Conservation (phyloP, 1,140 invertebrate species). For the Zeugodacus cucurbitae region DNA sequence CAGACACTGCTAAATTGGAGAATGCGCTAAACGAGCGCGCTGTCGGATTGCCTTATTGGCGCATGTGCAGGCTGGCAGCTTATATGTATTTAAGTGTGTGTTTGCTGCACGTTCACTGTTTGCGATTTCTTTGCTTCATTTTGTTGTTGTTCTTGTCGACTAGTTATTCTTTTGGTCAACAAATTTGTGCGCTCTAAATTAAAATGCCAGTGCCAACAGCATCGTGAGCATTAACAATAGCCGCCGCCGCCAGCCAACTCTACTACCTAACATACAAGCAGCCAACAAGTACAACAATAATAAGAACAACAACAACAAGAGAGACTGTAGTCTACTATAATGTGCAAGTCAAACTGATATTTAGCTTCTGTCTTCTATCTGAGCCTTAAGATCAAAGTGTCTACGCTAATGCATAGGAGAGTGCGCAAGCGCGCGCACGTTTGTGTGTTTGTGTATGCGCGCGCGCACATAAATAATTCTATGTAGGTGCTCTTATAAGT, state of each 20-base stretch:
- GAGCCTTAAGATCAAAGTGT: not conserved
- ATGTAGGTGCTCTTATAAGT: slow-evolving; percentile 38
- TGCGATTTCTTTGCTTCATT: not conserved
- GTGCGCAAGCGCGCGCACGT: too few relatives aligned
- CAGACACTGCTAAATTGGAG: not conserved
- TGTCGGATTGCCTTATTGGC: not conserved
- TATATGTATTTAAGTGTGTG: not conserved
- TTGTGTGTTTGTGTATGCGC: not conserved
- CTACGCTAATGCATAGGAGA: not conserved
- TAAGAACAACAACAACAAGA: not conserved
- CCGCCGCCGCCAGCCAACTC: not conserved
- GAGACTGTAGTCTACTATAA: not conserved
- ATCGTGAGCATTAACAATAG: slow-evolving; percentile 26
- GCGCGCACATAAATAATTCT: not conserved
- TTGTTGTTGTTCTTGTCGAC: not conserved
- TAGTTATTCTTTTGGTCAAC: not conserved
- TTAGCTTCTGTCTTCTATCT: slow-evolving; percentile 1
- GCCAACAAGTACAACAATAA: not conserved
- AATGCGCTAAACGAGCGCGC: slow-evolving; percentile 19
- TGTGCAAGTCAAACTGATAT: slow-evolving; percentile 17
- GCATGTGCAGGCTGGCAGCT: not conserved
- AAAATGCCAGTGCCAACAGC: slow-evolving; percentile 35
- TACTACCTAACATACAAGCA: not conserved
- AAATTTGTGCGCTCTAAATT: slow-evolving; percentile 31
- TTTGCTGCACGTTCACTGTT: not conserved